phyloP scores from a whole-genome alignment of 2,888 invertebrate genomes.

The Peribatodes rhomboidaria region DNA sequence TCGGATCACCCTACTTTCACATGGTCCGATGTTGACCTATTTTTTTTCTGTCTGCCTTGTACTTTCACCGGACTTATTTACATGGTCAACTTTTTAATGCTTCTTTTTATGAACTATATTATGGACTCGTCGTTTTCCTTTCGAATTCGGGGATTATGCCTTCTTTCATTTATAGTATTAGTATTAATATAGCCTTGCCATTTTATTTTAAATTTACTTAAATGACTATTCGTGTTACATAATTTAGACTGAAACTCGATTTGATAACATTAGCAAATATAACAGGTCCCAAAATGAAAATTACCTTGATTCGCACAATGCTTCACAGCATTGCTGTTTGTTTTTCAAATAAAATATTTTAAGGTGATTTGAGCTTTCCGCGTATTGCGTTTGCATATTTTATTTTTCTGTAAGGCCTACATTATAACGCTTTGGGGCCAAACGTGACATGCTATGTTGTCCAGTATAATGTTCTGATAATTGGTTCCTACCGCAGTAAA shows the following conservation, averaged over 20 bases:
- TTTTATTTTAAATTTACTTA: conserved; percentile 26
- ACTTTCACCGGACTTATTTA: conserved; percentile 19
- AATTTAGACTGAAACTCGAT: conserved; percentile 27
- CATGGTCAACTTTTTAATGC: conserved; percentile 10
- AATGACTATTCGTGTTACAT: conserved; percentile 14
- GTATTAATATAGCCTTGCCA: conserved; percentile 14
- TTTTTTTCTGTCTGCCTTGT: conserved; percentile 24
- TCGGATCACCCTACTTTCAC: conserved; percentile 21
- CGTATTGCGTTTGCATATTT: conserved; percentile 28
- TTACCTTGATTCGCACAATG: conserved; percentile 42
- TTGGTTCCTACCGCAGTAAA: neutral
- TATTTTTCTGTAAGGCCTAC: conserved; percentile 8
- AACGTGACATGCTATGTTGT: neutral
- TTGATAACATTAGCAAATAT: conserved; percentile 43
- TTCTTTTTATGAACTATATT: conserved; percentile 5
- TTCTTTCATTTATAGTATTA: neutral
- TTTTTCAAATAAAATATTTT: conserved; percentile 40
- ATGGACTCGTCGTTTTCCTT: conserved; percentile 3
- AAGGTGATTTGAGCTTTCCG: conserved; percentile 38
- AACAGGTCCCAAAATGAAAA: conserved; percentile 36
- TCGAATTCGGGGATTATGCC: conserved; percentile 1
- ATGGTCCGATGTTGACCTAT: conserved; percentile 30
- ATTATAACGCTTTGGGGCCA: neutral
- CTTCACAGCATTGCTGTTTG: conserved; percentile 41
- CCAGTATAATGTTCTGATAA: neutral